Conservation (phyloP, 1,140 invertebrate species). For the Heliothis virescens region DNA sequence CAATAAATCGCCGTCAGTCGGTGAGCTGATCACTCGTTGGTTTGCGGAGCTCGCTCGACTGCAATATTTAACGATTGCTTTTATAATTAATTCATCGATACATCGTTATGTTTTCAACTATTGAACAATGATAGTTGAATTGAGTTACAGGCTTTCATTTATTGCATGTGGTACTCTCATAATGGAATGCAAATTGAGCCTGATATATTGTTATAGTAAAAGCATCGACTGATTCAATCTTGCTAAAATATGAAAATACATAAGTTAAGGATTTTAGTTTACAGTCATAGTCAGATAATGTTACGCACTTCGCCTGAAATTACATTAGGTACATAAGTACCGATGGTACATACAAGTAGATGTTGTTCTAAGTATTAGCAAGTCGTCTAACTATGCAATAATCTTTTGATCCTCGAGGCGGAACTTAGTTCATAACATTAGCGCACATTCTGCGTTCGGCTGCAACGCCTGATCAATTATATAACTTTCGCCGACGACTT, state of each 20-base stretch:
- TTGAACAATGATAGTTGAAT: too few relatives aligned
- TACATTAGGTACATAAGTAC: too few relatives aligned
- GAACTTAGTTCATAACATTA: slow-evolving; percentile 40
- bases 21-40: background rate
- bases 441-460: background rate
- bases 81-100: background rate
- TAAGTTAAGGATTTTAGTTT: too few relatives aligned
- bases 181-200: too few relatives aligned
- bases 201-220: too few relatives aligned
- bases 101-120: background rate
- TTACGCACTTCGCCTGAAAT: too few relatives aligned
- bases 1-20: slow-evolving; percentile 16
- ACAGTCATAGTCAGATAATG: too few relatives aligned
- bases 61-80: background rate
- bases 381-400: background rate
- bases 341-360: too few relatives aligned
- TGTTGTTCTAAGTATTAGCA: background rate
- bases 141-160: too few relatives aligned
- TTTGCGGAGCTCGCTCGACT: background rate
- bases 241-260: too few relatives aligned
- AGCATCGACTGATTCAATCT: too few relatives aligned
- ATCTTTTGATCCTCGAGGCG: slow-evolving; percentile 16
- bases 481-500: background rate
- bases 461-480: slow-evolving; percentile 23
- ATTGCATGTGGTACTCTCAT: too few relatives aligned